Percentiles rank a stretch among this genome's conserved stretches.
Conservation (phyloP, 2,797 vertebrate genomes). For the Euphonia xanthogaster region DNA sequence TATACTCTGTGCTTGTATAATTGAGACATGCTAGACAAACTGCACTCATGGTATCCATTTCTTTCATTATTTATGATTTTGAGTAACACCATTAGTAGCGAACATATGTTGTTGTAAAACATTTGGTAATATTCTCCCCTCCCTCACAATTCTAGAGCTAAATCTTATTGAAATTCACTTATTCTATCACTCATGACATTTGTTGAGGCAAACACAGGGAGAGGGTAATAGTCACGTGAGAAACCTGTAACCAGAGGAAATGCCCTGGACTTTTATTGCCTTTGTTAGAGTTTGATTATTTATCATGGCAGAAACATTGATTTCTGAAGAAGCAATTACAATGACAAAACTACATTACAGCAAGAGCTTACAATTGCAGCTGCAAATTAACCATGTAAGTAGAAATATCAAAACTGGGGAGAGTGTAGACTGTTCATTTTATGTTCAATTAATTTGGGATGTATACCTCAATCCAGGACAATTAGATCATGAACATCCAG, state of each 20-base stretch:
- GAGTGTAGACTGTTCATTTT: not conserved
- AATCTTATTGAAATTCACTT: not conserved
- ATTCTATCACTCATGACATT: not conserved
- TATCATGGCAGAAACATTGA: not conserved
- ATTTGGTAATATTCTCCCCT: not conserved
- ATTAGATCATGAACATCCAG: not conserved
- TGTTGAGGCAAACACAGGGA: not conserved
- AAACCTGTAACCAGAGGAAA: not conserved
- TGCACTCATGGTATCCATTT: constrained; percentile 7
- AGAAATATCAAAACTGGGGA: not conserved
- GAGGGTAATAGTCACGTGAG: not conserved
- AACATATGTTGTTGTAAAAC: constrained; percentile 20
- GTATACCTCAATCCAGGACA: not conserved
- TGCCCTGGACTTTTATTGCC: not conserved
- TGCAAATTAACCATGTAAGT: not conserved
- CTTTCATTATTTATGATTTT: constrained; percentile 41
- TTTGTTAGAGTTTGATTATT: not conserved
- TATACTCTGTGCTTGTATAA: not conserved
- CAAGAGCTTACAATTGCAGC: not conserved
- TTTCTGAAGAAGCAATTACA: not conserved
- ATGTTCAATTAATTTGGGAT: not conserved
- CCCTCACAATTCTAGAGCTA: not conserved
- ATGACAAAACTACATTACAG: not conserved
- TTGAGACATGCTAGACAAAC: constrained; percentile 19
- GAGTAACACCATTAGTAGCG: not conserved